Conservation (phyloP, 2,888 invertebrate species). For the Drosophila pullipes region DNA sequence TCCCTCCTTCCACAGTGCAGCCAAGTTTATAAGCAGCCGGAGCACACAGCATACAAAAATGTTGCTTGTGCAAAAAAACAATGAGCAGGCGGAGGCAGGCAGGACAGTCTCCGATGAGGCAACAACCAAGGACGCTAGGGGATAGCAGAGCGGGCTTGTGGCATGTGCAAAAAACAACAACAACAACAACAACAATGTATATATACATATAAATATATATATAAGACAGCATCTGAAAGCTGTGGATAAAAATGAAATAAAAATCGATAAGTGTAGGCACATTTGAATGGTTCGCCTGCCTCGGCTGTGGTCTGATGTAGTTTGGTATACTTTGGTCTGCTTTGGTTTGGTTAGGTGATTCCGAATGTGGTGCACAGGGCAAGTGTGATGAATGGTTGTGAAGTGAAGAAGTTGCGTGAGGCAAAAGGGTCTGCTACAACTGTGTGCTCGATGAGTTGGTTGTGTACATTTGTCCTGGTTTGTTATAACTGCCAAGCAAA, state of each 20-base stretch:
- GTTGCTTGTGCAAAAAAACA: conserved; percentile 74
- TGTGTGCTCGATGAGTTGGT: conserved; percentile 9
- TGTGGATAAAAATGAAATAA: conserved; percentile 81
- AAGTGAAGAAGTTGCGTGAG: conserved; percentile 25
- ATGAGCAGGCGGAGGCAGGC: conserved; percentile 47
- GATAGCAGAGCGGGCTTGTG: neutral
- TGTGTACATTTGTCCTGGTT: conserved; percentile 41
- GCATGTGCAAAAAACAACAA: conserved; percentile 23
- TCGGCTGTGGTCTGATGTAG: conserved; percentile 29
- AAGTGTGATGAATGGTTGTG: conserved; percentile 24
- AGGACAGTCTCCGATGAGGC: conserved; percentile 39
- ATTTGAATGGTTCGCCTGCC: conserved; percentile 54
- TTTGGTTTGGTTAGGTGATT: conserved; percentile 11
- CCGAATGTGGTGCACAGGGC: neutral
- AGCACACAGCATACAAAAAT: conserved; percentile 61
- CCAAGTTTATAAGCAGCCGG: conserved; percentile 66
- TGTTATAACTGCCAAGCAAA: conserved; percentile 58
- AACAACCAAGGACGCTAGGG: neutral
- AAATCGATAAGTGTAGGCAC: conserved; percentile 83
- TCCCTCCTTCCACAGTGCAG: conserved; percentile 22
- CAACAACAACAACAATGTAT: neutral
- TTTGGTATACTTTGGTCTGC: neutral
- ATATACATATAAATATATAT: neutral
- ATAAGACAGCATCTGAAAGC: neutral
- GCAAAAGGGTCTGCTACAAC: neutral